Evolutionary conservation across 2,113 vertebrate species (phyloP), one percentile per base, ranked within the genome.

Genomic region (Syrrhaptes paradoxus): DNA sequence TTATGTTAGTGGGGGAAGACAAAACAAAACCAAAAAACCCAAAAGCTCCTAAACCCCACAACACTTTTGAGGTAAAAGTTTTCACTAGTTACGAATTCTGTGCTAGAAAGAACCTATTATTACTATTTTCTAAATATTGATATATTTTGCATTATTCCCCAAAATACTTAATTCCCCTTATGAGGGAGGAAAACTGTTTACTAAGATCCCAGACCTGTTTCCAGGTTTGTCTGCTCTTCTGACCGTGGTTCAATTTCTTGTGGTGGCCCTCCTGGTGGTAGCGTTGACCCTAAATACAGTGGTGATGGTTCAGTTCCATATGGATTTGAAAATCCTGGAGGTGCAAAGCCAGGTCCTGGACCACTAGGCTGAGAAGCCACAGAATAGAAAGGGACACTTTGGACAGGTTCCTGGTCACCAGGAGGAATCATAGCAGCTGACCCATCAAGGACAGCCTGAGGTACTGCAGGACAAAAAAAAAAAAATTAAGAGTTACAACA

Each of bases 391-490:
- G 98, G 98, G 85, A 98, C 97, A 19, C 87, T 83, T 32, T 97
- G 92, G 5, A 25, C 87, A 21, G 95, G 51, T 17, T 43, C 94
- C 24, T 97, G 98, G 57, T 95, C 94, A 43, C 89, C 58, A 51
- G 98, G 89, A 62, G 97, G 87, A 25, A 85, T 81, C 92, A 97
- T 74, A 17, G 97, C 95, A 66, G 70, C 48, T 61, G 96, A 88
- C 7, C 98, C 97, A 85, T 98, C 98, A 17, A 99, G 98, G 71
- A 98, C 97, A 41, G 95, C 93, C 38, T 98, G 96, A 43, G 98
- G 98, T 78, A 98, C 99, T 99, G 87, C 18, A 94, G 49, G 31
- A 76, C 18, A 88, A 26, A 26, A 28, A 36, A 26, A 92, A 49
- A 41, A 41, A 38, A 74, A 5, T n/a, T 17, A 63, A 18, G 54